These are phyloP conservation scores for Strix aluco DNA, from an alignment of 2,113 vertebrate genomes.

Conservation along the genomic window DNA sequence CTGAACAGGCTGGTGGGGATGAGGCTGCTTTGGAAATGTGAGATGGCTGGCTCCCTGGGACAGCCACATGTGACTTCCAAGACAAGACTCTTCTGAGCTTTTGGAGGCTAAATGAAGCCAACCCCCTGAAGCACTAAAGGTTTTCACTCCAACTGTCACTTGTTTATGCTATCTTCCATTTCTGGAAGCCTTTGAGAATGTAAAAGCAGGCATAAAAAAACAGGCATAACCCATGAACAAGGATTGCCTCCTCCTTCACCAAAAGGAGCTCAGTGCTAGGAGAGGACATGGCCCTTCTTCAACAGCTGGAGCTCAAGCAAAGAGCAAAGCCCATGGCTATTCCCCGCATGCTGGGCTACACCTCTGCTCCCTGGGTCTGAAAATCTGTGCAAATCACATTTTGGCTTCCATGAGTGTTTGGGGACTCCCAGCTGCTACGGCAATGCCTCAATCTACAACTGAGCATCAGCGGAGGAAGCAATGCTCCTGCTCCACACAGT, in stretches of 20 bases:
- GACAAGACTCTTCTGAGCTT: neutral
- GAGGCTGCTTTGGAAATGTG: neutral
- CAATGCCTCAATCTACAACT: neutral
- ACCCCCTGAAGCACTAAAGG: neutral
- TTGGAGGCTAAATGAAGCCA: neutral
- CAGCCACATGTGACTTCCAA: neutral
- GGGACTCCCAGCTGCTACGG: neutral
- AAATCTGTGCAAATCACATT: neutral
- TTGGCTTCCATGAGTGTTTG: neutral
- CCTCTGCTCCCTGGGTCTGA: neutral
- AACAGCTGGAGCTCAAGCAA: neutral
- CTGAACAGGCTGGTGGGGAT: neutral
- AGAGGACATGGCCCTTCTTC: neutral
- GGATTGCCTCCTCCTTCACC: neutral
- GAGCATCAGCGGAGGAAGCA: rapidly evolving
- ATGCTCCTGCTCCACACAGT: neutral
- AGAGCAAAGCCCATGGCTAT: neutral
- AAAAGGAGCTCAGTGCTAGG: neutral
- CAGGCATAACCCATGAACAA: rapidly evolving
- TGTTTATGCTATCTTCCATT: neutral
- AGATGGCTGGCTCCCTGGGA: neutral
- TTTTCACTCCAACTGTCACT: neutral
- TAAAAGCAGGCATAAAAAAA: neutral
- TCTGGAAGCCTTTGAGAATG: neutral
- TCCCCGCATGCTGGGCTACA: neutral